Evolutionary conservation across 2,113 vertebrate genomes (phyloP).

Genomic region (Zonotrichia leucophrys): DNA sequence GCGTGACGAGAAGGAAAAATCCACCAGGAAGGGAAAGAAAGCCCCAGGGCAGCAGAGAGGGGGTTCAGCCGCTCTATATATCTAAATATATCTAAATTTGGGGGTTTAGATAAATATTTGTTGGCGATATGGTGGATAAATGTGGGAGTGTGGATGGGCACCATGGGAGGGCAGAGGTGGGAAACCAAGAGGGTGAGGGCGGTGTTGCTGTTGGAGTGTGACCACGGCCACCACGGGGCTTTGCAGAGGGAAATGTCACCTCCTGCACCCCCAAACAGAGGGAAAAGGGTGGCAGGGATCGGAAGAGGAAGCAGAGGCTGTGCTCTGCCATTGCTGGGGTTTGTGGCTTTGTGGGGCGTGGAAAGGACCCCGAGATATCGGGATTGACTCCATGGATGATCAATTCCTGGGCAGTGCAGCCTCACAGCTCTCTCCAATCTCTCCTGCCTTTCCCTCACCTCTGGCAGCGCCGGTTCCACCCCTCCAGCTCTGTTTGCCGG

Average conservation of each 20-base stretch:
- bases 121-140: fast-evolving
- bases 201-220: fast-evolving
- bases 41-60: background rate
- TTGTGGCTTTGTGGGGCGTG: too few species aligned
- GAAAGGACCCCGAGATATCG: too few species aligned
- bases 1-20: background rate
- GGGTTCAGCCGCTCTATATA: background rate
- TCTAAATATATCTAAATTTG: fast-evolving
- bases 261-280: too few species aligned
- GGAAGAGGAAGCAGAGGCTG: too few species aligned
- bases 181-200: background rate
- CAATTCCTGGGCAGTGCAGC: too few species aligned
- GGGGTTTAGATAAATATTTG: fast-evolving
- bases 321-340: too few species aligned
- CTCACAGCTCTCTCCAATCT: background rate
- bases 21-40: background rate
- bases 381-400: too few species aligned
- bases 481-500: background rate
- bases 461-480: background rate
- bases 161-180: background rate
- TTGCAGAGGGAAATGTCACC: too few species aligned
- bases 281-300: too few species aligned
- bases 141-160: background rate
- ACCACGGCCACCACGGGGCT: too few species aligned
- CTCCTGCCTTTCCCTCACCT: background rate